phyloP scores from a whole-genome alignment of 2,113 vertebrate genomes.

The Prietella phreatophila region DNA sequence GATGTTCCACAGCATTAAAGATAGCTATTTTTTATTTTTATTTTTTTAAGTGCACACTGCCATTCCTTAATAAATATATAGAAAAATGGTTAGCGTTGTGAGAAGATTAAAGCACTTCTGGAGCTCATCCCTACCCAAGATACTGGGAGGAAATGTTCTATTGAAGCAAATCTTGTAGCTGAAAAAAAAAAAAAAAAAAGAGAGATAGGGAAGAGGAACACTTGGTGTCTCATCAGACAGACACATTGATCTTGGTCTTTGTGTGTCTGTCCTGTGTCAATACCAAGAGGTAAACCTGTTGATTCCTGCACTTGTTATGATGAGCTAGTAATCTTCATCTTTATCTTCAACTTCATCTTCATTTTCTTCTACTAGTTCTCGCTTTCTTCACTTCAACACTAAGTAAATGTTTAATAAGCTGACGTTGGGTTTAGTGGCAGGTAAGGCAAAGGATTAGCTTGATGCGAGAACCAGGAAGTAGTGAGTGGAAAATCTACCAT shows the following conservation, averaged over 20 bases:
- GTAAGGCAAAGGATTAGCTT: background rate
- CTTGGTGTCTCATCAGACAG: background rate
- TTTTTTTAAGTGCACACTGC: background rate
- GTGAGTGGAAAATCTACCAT: background rate
- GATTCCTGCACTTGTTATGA: background rate
- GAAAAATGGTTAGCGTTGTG: background rate
- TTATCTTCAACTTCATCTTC: background rate
- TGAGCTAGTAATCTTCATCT: background rate
- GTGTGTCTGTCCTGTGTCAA: background rate
- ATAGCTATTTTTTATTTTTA: too few species aligned
- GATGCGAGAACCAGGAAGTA: background rate
- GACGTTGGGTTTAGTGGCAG: background rate
- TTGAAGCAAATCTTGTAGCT: background rate
- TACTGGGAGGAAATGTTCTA: background rate
- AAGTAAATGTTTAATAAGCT: background rate
- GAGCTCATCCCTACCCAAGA: background rate
- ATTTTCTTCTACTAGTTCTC: background rate
- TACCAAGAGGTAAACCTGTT: background rate
- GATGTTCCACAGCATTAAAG: too few species aligned
- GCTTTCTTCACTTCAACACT: background rate
- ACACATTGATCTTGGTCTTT: conserved; percentile 6
- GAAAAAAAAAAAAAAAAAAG: too few species aligned
- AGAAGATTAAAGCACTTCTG: background rate
- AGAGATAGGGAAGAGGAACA: background rate
- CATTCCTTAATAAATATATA: background rate